These are phyloP conservation scores for Diadema setosum DNA, from an alignment of 35 echinoderm and acorn worm genomes.

Conservation along the genomic window DNA sequence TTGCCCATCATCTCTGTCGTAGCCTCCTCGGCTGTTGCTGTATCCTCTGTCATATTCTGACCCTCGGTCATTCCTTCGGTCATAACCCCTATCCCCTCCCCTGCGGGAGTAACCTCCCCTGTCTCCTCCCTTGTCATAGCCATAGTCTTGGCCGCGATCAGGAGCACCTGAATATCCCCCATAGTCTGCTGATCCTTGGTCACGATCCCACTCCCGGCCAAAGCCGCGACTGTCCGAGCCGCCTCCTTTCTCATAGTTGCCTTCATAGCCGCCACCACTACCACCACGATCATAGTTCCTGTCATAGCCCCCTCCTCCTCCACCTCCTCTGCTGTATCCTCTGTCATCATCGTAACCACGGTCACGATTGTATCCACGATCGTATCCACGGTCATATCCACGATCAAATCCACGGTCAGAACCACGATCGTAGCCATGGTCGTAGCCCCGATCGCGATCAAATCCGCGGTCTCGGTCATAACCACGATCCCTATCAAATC, in stretches of 20 bases:
- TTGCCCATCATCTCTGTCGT: constrained; percentile 7
- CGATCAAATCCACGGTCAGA: too few relatives aligned
- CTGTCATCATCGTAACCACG: neutral
- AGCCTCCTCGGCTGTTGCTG: constrained; percentile 17
- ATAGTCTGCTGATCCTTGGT: neutral
- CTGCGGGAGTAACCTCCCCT: too few relatives aligned
- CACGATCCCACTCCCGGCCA: constrained; percentile 4
- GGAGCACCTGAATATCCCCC: neutral
- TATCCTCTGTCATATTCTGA: neutral
- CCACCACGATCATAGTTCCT: neutral
- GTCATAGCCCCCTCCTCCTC: neutral
- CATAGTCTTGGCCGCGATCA: neutral
- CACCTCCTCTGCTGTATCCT: neutral
- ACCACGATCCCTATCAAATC: neutral
- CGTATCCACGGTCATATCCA: neutral
- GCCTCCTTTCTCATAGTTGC: neutral
- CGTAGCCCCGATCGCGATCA: neutral
- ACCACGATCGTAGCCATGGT: neutral
- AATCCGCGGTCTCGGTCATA: constrained; percentile 12
- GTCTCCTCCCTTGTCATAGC: constrained; percentile 15
- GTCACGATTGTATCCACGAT: neutral
- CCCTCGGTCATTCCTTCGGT: neutral
- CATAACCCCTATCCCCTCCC: neutral
- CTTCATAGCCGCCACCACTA: neutral
- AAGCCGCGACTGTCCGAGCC: neutral